These are phyloP conservation scores for Cygnus atratus DNA, from an alignment of 2,113 vertebrate genomes.

Conservation along the genomic window DNA sequence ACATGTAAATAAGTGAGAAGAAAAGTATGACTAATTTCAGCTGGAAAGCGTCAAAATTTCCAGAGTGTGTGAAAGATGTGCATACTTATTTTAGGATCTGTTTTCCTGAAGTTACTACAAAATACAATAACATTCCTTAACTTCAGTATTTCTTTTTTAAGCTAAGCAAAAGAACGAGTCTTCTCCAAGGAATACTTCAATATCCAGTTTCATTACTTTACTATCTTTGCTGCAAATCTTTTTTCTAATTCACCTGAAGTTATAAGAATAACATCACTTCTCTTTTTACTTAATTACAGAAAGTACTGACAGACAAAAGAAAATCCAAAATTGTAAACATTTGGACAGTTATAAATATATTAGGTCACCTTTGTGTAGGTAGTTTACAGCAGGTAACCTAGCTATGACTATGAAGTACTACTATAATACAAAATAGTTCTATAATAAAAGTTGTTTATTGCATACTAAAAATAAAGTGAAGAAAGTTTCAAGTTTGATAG, in stretches of 20 bases:
- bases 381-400: neutral
- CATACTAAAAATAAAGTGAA: neutral
- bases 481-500: neutral
- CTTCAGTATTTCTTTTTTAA: neutral
- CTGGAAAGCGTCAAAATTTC: neutral
- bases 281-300: neutral
- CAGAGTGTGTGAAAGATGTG: neutral
- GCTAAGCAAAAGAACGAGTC: neutral
- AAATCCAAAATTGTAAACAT: neutral
- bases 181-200: neutral
- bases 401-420: neutral
- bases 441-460: neutral
- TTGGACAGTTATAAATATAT: neutral
- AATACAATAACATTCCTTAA: neutral
- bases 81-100: neutral
- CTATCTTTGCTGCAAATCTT: neutral
- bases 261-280: neutral
- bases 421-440: neutral
- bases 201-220: neutral
- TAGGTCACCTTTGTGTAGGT: neutral
- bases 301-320: neutral
- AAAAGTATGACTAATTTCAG: neutral
- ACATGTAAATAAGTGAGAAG: neutral
- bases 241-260: neutral
- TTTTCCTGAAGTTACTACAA: neutral